Evolutionary conservation across 2,113 vertebrate species (phyloP).

Genomic region (Megalops atlanticus): DNA sequence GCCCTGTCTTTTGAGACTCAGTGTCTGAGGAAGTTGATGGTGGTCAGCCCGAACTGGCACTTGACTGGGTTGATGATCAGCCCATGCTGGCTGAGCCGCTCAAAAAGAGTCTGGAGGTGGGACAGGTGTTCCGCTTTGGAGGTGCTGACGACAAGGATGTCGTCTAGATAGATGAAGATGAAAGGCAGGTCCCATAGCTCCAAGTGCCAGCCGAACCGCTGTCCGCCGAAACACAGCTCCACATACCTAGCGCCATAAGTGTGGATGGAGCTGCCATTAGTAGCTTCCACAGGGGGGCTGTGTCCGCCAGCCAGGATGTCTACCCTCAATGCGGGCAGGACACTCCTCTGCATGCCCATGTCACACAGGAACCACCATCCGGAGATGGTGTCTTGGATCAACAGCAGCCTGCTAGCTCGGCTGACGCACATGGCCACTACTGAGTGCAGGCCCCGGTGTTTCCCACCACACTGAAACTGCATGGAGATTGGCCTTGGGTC

Average conservation of each 20-base stretch:
- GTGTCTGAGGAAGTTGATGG: constrained; percentile 18
- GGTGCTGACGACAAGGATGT: background rate
- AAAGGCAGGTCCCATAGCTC: background rate
- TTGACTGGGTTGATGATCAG: constrained; percentile 5
- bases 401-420: too few relatives aligned
- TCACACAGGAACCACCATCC: too few relatives aligned
- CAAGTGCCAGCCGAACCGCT: too few relatives aligned
- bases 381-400: too few relatives aligned
- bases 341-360: too few relatives aligned
- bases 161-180: background rate
- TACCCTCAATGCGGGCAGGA: too few relatives aligned
- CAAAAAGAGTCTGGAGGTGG: background rate
- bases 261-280: too few relatives aligned
- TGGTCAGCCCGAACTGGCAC: constrained; percentile 10
- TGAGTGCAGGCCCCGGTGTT: constrained; percentile 21
- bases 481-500: constrained; percentile 6
- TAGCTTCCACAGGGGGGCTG: too few relatives aligned
- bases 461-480: constrained; percentile 21
- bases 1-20: background rate
- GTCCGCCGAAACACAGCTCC: too few relatives aligned
- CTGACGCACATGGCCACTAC: too few relatives aligned
- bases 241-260: too few relatives aligned
- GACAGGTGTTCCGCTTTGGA: background rate
- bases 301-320: too few relatives aligned
- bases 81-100: background rate